A percentile compares a stretch with the other conserved stretches of the same genome.
These are phyloP conservation scores for Cliona cf. orientalis DNA, from an alignment of 37 sponge, comb jelly and placozoan genomes.

Conservation along the genomic window DNA sequence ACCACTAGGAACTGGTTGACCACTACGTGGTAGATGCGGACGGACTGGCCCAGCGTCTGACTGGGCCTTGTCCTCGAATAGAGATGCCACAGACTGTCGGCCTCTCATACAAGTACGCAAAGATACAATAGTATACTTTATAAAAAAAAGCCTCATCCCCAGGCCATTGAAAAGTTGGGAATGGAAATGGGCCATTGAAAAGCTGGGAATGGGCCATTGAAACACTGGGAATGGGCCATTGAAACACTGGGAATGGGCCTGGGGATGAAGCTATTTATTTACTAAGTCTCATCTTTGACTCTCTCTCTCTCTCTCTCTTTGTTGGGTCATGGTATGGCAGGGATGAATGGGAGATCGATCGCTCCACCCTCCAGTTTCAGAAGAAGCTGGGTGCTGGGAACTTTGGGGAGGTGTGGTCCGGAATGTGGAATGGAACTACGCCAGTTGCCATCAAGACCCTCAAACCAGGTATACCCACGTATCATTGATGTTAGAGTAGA, in stretches of 20 bases:
- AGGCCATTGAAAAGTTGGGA: too few relatives aligned
- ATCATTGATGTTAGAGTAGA: not conserved
- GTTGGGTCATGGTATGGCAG: too few relatives aligned
- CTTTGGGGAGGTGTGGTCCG: conserved; percentile 94
- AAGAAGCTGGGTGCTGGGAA: conserved; percentile 84
- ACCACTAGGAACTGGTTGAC: conserved; percentile 51
- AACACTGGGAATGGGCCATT: too few relatives aligned
- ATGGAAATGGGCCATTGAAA: too few relatives aligned
- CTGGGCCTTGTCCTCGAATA: conserved; percentile 64
- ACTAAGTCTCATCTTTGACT: not conserved
- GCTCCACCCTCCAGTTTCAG: conserved; percentile 67
- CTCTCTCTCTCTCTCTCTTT: not conserved
- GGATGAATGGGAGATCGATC: conserved; percentile 94
- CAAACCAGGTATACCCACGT: conserved; percentile 59
- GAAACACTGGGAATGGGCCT: too few relatives aligned
- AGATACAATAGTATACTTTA: too few relatives aligned
- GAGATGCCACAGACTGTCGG: conserved; percentile 57
- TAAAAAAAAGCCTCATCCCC: too few relatives aligned
- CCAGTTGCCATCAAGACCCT: conserved; percentile 93
- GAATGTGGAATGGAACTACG: conserved; percentile 82
- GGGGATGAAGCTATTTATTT: not conserved
- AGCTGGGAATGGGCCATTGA: too few relatives aligned
- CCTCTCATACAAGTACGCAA: conserved; percentile 63
- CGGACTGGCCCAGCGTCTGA: conserved; percentile 75
- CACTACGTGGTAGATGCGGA: conserved; percentile 73